These are phyloP conservation scores for Lophura nycthemera DNA, from an alignment of 2,113 vertebrate genomes.

Conservation along the genomic window DNA sequence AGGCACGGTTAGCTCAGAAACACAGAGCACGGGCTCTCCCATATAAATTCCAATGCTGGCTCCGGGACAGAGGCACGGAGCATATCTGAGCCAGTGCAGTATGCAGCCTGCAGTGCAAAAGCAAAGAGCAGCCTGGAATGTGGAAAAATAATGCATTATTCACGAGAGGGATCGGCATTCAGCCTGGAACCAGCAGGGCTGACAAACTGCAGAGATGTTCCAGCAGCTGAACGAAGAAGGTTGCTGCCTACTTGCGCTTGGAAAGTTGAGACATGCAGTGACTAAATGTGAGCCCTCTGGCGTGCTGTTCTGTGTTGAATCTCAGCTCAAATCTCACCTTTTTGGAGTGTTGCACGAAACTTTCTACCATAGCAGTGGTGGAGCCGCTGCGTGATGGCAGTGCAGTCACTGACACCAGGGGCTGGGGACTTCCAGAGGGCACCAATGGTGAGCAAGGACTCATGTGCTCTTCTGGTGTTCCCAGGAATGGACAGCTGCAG, in stretches of 20 bases:
- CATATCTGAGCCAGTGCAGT: fast-evolving
- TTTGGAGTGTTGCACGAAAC: fast-evolving
- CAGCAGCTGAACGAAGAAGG: background rate
- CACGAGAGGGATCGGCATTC: background rate
- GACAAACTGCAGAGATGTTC: background rate
- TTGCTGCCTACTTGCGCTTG: background rate
- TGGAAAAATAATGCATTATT: background rate
- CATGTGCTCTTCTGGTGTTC: background rate
- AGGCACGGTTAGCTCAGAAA: fast-evolving
- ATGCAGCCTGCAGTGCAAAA: background rate
- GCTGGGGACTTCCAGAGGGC: background rate
- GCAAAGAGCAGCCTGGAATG: background rate
- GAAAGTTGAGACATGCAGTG: background rate
- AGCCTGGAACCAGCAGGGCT: background rate
- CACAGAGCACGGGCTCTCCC: fast-evolving
- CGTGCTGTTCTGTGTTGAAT: no score
- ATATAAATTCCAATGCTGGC: background rate
- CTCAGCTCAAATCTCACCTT: background rate
- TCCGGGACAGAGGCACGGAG: background rate
- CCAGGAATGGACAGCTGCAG: no score
- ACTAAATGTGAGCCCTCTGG: background rate
- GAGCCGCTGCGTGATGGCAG: background rate
- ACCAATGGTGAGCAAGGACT: background rate
- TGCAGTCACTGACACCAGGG: no score
- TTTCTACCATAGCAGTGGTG: background rate